Conservation (phyloP, 2,797 vertebrate species). For the Arrhamphus sclerolepis region DNA sequence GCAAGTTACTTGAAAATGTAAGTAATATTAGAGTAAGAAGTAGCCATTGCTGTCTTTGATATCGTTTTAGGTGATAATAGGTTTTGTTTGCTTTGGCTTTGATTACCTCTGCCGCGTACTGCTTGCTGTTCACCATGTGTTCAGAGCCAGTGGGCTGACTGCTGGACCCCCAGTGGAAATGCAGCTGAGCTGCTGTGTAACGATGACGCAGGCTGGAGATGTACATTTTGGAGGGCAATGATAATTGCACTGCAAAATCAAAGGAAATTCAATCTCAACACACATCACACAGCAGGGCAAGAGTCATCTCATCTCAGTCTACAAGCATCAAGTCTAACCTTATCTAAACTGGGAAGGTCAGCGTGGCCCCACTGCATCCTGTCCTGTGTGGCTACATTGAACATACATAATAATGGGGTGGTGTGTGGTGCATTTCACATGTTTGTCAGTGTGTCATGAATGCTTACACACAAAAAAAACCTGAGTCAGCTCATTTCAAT, state of each 20-base stretch:
- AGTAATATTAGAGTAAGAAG: too few relatives aligned
- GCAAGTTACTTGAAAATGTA: too few relatives aligned
- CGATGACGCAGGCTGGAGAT: slow-evolving; percentile 83
- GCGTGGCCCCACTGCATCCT: accelerated
- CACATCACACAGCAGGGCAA: neutral
- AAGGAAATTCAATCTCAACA: slow-evolving; percentile 18
- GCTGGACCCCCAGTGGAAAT: slow-evolving; percentile 93
- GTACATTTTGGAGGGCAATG: slow-evolving; percentile 84
- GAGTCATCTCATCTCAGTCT: slow-evolving; percentile 19
- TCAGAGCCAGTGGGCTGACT: slow-evolving; percentile 86
- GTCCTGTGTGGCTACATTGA: slow-evolving; percentile 12
- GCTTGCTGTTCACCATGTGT: slow-evolving; percentile 86
- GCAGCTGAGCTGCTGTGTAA: slow-evolving; percentile 91
- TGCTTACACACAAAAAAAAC: slow-evolving; percentile 37
- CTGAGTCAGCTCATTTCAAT: slow-evolving; percentile 59
- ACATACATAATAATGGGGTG: slow-evolving; percentile 23
- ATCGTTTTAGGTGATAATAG: neutral
- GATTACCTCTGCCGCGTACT: slow-evolving; percentile 91
- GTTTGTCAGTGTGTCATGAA: slow-evolving; percentile 40
- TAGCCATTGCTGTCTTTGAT: too few relatives aligned
- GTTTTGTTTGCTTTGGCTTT: neutral
- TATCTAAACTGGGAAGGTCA: slow-evolving; percentile 11
- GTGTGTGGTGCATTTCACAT: slow-evolving; percentile 24
- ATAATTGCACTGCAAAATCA: slow-evolving; percentile 86
- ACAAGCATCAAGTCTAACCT: slow-evolving; percentile 17